Evolutionary conservation across 2,888 invertebrate genomes (phyloP).

Genomic region (Agonopterix subpropinquella): DNA sequence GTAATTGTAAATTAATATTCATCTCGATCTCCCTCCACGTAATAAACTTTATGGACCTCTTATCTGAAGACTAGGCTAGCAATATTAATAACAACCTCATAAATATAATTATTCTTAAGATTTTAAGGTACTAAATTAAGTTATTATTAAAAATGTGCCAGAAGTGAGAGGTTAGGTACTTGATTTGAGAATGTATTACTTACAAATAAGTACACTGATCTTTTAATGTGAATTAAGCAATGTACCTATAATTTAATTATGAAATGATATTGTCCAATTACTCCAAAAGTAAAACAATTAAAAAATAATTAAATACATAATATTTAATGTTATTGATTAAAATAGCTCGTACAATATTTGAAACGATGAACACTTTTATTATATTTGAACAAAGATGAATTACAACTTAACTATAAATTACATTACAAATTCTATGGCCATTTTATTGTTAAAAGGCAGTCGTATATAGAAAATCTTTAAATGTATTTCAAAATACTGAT

Average conservation of each 20-base stretch:
- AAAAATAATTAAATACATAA: too few relatives aligned
- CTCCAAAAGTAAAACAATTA: too few relatives aligned
- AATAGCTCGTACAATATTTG: background rate
- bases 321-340: slow-evolving; percentile 1
- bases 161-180: slow-evolving; percentile 2
- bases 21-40: background rate
- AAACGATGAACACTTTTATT: slow-evolving; percentile 5
- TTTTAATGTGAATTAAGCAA: too few relatives aligned
- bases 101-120: slow-evolving; percentile 21
- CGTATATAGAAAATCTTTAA: slow-evolving; percentile 3
- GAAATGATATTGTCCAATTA: too few relatives aligned
- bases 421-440: slow-evolving; percentile 27
- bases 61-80: slow-evolving; percentile 34
- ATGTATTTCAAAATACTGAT: slow-evolving; percentile 2
- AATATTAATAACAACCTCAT: slow-evolving; percentile 27
- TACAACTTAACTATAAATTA: background rate
- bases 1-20: background rate
- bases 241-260: too few relatives aligned
- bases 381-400: too few relatives aligned
- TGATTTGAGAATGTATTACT: background rate
- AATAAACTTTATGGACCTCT: background rate
- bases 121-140: slow-evolving; percentile 13
- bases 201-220: background rate
- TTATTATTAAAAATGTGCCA: slow-evolving; percentile 6
- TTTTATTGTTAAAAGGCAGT: slow-evolving; percentile 6